Base-by-base conservation (phyloP, 2,113 vertebrate species). In the Probosciger aterrimus region DNA sequence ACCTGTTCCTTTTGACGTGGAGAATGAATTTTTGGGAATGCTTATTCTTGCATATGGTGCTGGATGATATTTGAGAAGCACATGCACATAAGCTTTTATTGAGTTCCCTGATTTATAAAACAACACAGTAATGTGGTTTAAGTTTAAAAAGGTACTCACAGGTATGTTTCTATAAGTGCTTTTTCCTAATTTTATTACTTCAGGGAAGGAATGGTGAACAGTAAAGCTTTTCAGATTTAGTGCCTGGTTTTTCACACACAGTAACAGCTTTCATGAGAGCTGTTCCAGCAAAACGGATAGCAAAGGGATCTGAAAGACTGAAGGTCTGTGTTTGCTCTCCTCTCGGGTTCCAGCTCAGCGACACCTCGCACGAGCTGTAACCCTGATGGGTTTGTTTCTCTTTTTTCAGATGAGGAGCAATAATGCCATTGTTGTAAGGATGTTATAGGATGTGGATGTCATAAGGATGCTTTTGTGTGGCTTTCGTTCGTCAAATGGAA, bases 1-100 rank as follows among this genome's bases (percentile, higher is more conserved):
- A 14, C 37, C 25, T 18, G 10, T 5, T 31, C 65, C 60, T 59
- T 33, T 3, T 1, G 28, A 4, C 2, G 0, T 1, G 16, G 50
- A 52, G 53, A 47, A 2, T 17, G 47, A 27, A 11, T 7, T 75
- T 65, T 23, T 3, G 74, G 69, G 75, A 59, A 4, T 28, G 12
- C 23, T 31, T 22, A 1, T 35, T 41, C 71, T 5, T 55, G 33
- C 6, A 3, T 25, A 3, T 57, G 49, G 13, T 69, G 24, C 71
- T 59, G 52, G 8, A 0, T 23, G 43, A 3, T 37, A 3, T 27
- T 49, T 78, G 74, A 37, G 90, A 33, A 43, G 6, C 3, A 6
- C 17, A 18, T 4, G 17, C n/a, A 3, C 11, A 0, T 4, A 6
- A 57, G 69, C 25, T 35, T 46, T 75, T 31, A 20, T 43, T 2